These are phyloP conservation scores for Nasonia vitripennis DNA, from an alignment of 1,140 invertebrate genomes.

Conservation along the genomic window DNA sequence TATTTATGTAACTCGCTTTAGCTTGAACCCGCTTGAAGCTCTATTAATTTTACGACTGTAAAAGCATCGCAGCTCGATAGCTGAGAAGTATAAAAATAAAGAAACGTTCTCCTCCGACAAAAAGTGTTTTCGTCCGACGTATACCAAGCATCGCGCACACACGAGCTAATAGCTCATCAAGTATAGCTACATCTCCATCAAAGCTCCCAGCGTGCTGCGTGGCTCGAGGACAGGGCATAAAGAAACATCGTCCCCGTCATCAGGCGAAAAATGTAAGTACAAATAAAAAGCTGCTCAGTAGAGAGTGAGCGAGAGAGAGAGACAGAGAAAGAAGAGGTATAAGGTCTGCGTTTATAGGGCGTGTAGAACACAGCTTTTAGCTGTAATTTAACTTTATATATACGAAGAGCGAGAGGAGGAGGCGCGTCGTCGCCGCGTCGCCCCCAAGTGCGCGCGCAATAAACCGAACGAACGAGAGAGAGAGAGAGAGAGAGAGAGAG, in stretches of 20 bases:
- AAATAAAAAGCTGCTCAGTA: constrained; percentile 59
- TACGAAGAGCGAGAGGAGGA: not conserved
- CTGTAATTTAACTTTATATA: constrained; percentile 66
- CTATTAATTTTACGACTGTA: too few relatives aligned
- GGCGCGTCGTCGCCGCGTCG: constrained; percentile 45
- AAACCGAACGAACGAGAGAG: constrained; percentile 37
- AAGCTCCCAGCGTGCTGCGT: constrained; percentile 1
- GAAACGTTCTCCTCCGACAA: too few relatives aligned
- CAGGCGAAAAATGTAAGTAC: constrained; percentile 52
- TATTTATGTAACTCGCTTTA: constrained; percentile 21
- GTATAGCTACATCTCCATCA: constrained; percentile 18
- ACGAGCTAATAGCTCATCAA: not conserved
- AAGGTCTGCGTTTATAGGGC: constrained; percentile 58
- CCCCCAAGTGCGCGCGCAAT: constrained; percentile 51
- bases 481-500: not conserved
- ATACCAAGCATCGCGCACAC: too few relatives aligned
- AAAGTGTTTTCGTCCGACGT: too few relatives aligned
- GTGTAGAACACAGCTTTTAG: constrained; percentile 70
- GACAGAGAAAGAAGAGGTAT: not conserved
- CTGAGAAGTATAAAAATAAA: too few relatives aligned
- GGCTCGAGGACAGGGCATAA: constrained; percentile 11
- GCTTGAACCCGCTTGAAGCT: not conserved
- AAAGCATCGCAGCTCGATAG: too few relatives aligned
- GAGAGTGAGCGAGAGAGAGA: constrained; percentile 5
- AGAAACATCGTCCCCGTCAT: constrained; percentile 50